Conservation (phyloP, 2,113 vertebrate genomes). For the Micronisus gabar region DNA sequence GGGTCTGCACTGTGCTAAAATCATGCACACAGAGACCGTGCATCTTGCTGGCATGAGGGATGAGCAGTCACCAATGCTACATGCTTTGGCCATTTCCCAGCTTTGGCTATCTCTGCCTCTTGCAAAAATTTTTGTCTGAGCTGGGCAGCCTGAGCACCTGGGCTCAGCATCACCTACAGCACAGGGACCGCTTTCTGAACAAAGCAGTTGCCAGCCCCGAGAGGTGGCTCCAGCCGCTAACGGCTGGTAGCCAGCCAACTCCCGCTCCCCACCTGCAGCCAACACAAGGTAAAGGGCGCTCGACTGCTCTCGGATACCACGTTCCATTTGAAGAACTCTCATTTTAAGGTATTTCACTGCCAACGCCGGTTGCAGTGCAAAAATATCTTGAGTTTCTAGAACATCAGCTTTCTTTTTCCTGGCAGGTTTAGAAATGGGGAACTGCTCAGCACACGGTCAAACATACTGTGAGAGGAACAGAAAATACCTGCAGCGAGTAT, state of each 20-base stretch:
- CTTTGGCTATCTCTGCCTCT: neutral
- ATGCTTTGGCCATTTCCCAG: neutral
- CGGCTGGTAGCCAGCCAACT: fast-evolving
- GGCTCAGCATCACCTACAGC: neutral
- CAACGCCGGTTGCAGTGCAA: neutral
- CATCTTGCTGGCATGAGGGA: neutral
- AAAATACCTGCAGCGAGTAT: neutral
- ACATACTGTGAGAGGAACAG: neutral
- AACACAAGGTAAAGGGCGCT: neutral
- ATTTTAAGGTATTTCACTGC: neutral
- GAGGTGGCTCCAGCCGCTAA: neutral
- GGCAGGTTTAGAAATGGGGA: neutral
- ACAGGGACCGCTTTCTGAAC: fast-evolving
- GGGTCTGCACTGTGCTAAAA: neutral
- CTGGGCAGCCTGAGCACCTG: neutral
- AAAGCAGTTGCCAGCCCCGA: neutral
- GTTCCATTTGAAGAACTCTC: neutral
- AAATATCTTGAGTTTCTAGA: neutral
- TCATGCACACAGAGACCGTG: neutral
- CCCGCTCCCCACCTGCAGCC: neutral
- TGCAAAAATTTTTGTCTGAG: neutral
- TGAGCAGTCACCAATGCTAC: neutral
- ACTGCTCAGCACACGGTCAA: neutral
- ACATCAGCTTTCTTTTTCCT: neutral
- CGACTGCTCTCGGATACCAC: neutral